A percentile compares a stretch with the other conserved stretches of the same genome.
Evolutionary conservation across 2,797 vertebrate genomes (phyloP).

Genomic region (Phyllotis vaccarum): DNA sequence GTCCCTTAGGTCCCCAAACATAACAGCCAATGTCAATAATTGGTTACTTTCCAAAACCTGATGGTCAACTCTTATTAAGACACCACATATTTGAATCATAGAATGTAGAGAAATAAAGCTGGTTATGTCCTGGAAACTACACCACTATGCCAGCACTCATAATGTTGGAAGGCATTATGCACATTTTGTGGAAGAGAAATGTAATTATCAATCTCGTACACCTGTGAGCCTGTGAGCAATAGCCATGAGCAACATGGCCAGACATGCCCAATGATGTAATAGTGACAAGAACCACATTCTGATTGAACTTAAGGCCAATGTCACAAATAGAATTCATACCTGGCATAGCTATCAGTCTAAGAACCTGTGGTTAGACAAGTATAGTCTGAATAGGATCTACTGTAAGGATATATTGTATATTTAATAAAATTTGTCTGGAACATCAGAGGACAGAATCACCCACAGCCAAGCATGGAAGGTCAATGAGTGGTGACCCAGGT

Average conservation of each 20-base stretch:
- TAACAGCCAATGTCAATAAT: background rate
- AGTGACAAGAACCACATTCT: background rate
- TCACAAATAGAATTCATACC: background rate
- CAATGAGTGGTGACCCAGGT: too few relatives aligned
- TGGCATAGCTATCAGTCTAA: background rate
- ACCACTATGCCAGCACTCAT: background rate
- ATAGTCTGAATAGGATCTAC: background rate
- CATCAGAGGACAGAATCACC: too few relatives aligned
- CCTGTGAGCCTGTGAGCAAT: background rate
- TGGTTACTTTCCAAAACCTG: background rate
- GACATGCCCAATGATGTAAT: background rate
- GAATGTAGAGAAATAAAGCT: background rate
- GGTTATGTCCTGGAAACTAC: background rate
- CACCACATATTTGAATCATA: background rate
- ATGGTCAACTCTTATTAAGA: background rate
- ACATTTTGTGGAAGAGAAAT: background rate
- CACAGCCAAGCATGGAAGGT: too few relatives aligned
- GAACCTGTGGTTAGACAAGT: background rate
- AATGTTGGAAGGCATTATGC: background rate
- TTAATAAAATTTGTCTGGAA: too few relatives aligned
- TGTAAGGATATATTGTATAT: too few relatives aligned
- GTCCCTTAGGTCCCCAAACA: background rate
- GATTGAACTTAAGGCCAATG: background rate
- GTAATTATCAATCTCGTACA: background rate
- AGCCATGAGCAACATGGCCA: background rate